These are phyloP conservation scores for Rafetus swinhoei DNA, from an alignment of 2,113 vertebrate genomes.

Conservation along the genomic window DNA sequence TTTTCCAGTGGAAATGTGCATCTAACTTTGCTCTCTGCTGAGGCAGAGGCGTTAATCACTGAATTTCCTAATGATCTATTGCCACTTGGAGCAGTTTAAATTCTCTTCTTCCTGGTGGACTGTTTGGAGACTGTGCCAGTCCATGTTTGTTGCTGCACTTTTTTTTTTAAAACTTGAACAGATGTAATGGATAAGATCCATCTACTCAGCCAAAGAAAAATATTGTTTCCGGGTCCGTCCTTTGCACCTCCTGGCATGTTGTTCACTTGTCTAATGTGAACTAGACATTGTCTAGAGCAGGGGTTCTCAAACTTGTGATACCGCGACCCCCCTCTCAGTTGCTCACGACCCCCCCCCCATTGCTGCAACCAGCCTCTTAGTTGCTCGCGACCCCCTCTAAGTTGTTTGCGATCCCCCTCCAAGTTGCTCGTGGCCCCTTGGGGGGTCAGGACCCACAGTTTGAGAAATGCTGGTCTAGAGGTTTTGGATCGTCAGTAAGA, in stretches of 20 bases:
- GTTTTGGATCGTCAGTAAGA: neutral
- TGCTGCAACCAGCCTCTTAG: too few species aligned
- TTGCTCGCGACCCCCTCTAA: too few species aligned
- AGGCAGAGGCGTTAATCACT: neutral
- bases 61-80: neutral
- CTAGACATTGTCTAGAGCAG: too few species aligned
- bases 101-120: neutral
- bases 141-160: neutral
- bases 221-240: too few species aligned
- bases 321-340: too few species aligned
- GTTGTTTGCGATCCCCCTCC: too few species aligned
- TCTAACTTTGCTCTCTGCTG: neutral
- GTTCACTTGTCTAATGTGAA: neutral
- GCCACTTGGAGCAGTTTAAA: neutral
- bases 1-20: neutral
- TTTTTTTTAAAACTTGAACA: neutral
- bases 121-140: neutral
- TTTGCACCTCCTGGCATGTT: neutral
- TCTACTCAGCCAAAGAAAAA: neutral
- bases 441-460: too few species aligned
- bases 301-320: too few species aligned
- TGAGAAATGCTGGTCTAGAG: too few species aligned
- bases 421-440: too few species aligned
- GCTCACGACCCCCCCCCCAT: too few species aligned
- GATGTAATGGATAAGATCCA: neutral